Evolutionary conservation across 1,140 invertebrate species (phyloP), one percentile per base, ranked within the genome.

Genomic region (Drosophila tsacasi): DNA sequence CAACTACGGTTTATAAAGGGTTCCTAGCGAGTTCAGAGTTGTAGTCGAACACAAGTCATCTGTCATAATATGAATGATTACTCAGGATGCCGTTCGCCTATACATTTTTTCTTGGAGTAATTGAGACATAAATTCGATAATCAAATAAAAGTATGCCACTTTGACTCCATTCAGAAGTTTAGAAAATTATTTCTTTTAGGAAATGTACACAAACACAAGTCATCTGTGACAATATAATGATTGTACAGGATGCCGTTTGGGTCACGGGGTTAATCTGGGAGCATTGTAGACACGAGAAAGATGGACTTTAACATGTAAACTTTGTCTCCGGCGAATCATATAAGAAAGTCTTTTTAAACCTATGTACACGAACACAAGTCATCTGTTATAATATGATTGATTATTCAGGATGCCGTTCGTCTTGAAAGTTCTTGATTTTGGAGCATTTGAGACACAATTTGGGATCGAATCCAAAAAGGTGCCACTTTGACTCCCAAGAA

Each of bases 381-480:
- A 75, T 81, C 78, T 81, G 76, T 23, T 65, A 50, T 75, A 79
- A 79, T 68, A 81, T 76, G 7, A 59, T 9, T 1, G 2, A 76
- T 76, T 58, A 76, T 37, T 54, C 79, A 80, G 77, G 77, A 83
- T 83, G 81, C 81, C 81, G 65, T 83, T 83, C 77, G 68, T 40
- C 39, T 60, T 2, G 40, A 35, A 32, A 4, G 0, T n/a, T n/a
- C 30, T 84, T 80, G 0, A 9, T 85, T 17, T 85, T 7, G 81
- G 81, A 85, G 82, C 27, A 75, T 81, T 77, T 71, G 81, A 85
- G 67, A 82, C 78, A 79, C 23, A 79, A 19, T 50, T 49, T n/a
- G 19, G 30, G 10, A 68, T 32, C 6, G 35, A 12, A 2, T 21
- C 21, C 35, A 37, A 65, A 65, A 71, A 39, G 30, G 58, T 71